Evolutionary conservation across 2,797 vertebrate species (phyloP), one percentile per base, ranked within the genome.

Genomic region (Mormyrops attenuatus): DNA sequence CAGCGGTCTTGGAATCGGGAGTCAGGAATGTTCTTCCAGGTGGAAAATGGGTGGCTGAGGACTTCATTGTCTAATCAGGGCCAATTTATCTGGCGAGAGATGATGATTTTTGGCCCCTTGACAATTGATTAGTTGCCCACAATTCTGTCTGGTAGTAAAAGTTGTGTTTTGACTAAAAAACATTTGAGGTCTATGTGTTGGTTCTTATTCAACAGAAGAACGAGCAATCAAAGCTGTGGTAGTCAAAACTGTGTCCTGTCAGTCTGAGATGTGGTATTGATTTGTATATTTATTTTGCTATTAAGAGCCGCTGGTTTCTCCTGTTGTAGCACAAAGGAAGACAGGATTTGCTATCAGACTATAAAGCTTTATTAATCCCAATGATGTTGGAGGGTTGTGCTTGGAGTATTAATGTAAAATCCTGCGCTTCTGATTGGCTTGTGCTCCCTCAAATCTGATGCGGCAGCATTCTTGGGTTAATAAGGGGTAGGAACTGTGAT

Each of bases 51-150:
- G 97, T 96, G 96, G 96, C 96, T 97, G 96, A 97, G 96, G 97
- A 97, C 96, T 97, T 97, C 97, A 98, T 98, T 98, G 98, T 98
- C 97, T 98, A 98, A 99, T 98, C 97, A 98, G 97, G 96, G 95
- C 95, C 96, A 95, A 96, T 97, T 97, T 97, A 98, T 97, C 96
- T 96, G 94, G 94, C 95, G 94, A 97, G 92, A 94, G 91, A 52
- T 96, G 96, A 96, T 95, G 96, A 41, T 96, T 96, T 96, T 96
- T 93, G 94, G 93, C 91, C 90, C 93, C 93, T 90, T 91, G 53
- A 69, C 15, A 77, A 41, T 20, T 17, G 69, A 41, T 20, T 41
- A 77, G 8, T 15, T 34, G 5, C 26, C 20, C 49, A 86, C 26
- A 30, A 11, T 34, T 22, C 15, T 15, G 49, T 50, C 49, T 86